Percentiles rank a stretch among this genome's conserved stretches.
These are phyloP conservation scores for Lacerta agilis DNA, from an alignment of 2,797 vertebrate genomes.

Conservation along the genomic window DNA sequence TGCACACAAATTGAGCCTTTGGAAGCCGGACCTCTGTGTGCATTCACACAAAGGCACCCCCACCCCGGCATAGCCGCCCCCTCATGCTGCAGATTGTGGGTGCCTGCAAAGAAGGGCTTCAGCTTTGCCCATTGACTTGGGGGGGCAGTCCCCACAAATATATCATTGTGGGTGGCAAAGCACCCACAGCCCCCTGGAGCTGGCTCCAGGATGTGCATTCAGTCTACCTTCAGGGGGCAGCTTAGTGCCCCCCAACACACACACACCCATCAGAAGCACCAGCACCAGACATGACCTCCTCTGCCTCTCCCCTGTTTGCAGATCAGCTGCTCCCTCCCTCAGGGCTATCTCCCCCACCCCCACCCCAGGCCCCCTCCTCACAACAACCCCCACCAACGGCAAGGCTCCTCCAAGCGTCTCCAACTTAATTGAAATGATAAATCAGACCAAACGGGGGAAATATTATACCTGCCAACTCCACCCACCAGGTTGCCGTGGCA, in stretches of 20 bases:
- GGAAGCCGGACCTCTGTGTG: too few relatives aligned
- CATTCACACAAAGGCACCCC: too few relatives aligned
- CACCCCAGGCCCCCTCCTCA: not conserved
- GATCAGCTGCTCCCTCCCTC: not conserved
- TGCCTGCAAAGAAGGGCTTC: too few relatives aligned
- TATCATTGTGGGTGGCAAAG: too few relatives aligned
- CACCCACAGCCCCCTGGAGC: too few relatives aligned
- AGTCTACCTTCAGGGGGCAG: too few relatives aligned
- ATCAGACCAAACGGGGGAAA: slow-evolving; percentile 79
- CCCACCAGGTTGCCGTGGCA: slow-evolving; percentile 84
- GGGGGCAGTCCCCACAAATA: too few relatives aligned
- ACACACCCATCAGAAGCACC: not conserved
- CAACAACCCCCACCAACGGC: not conserved
- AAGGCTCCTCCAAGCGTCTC: not conserved
- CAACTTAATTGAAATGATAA: slow-evolving; percentile 85
- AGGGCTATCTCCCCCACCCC: not conserved
- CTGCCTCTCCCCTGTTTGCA: not conserved
- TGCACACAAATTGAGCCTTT: too few relatives aligned
- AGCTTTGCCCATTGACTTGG: too few relatives aligned
- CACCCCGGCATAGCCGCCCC: too few relatives aligned
- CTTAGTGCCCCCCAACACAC: not conserved
- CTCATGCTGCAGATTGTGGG: too few relatives aligned
- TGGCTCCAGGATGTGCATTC: not conserved
- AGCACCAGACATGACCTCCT: not conserved
- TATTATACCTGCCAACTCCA: slow-evolving; percentile 67